Evolutionary conservation across 1,140 invertebrate genomes (phyloP).

Genomic region (Leucophenga varia): DNA sequence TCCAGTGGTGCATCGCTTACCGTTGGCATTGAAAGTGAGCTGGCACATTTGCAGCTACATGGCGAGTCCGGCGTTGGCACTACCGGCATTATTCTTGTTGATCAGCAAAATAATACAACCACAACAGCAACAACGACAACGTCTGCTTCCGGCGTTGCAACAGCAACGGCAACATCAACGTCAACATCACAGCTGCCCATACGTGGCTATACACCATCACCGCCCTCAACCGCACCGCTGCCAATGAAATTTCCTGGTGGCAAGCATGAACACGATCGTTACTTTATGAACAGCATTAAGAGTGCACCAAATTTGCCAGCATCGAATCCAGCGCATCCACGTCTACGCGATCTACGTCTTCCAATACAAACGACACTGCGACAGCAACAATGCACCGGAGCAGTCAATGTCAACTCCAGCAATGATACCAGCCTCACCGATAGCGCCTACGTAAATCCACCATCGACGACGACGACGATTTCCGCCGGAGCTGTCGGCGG

Average conservation of each 20-base stretch:
- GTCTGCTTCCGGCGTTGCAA: not conserved
- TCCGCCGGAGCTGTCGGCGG: conserved; percentile 26
- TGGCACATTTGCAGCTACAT: conserved; percentile 19
- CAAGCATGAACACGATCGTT: conserved; percentile 64
- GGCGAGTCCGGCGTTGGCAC: conserved; percentile 61
- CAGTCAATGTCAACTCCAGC: too few relatives aligned
- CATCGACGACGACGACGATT: conserved; percentile 25
- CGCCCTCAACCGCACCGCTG: conserved; percentile 76
- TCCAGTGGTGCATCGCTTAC: conserved; percentile 12
- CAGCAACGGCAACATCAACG: conserved; percentile 13
- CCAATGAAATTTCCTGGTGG: conserved; percentile 70
- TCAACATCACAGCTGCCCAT: conserved; percentile 59
- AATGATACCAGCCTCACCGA: conserved; percentile 66
- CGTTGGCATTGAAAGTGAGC: conserved; percentile 21
- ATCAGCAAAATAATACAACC: conserved; percentile 27
- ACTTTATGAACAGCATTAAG: conserved; percentile 73
- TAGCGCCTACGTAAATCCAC: conserved; percentile 52
- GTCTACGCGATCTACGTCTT: conserved; percentile 67
- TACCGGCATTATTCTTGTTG: conserved; percentile 48
- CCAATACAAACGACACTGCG: conserved; percentile 64
- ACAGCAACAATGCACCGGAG: conserved; percentile 56
- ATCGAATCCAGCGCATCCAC: conserved; percentile 67
- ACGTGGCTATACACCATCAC: conserved; percentile 69
- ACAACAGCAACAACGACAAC: not conserved
- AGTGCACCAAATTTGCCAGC: conserved; percentile 74